Base-by-base conservation (phyloP, 1,140 invertebrate species). In the Anastatus disparis region DNA sequence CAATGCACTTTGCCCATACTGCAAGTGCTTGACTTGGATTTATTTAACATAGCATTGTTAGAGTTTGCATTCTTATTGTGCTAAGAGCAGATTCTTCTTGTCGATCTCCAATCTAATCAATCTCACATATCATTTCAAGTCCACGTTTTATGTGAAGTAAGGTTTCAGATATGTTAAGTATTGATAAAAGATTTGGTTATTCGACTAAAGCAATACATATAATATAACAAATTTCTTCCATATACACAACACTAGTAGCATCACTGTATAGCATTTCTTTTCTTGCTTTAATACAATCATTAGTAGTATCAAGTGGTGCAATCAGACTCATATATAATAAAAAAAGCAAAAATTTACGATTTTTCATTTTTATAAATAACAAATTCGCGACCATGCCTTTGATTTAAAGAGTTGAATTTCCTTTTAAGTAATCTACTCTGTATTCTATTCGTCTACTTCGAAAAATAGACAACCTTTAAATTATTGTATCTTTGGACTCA, bases 311-410 rank as follows among this genome's bases (percentile, higher is more conserved):
- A 24, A 96, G 83, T 7, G 95, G 93, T 29, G 93, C 92, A 74
- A 97, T 96, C 1, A 97, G 86, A 71, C 95, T 95, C 94, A 97
- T 97, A n/a, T n/a, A n/a, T n/a, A n/a, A n/a, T n/a, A n/a, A n/a
- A n/a, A n/a, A n/a, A n/a, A n/a, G n/a, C n/a, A n/a, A n/a, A n/a
- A n/a, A n/a, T n/a, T n/a, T n/a, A n/a, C n/a, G n/a, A n/a, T n/a
- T n/a, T n/a, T n/a, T n/a, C n/a, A n/a, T n/a, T n/a, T n/a, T n/a
- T n/a, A n/a, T n/a, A n/a, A n/a, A n/a, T n/a, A n/a, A n/a, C n/a
- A n/a, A n/a, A n/a, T n/a, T n/a, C n/a, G n/a, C n/a, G n/a, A n/a
- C n/a, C n/a, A n/a, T n/a, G n/a, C n/a, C n/a, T n/a, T n/a, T n/a
- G n/a, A n/a, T n/a, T n/a, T n/a, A n/a, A n/a, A n/a, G n/a, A n/a